Base-by-base conservation (phyloP, 2,888 invertebrate species). In the Xanthia togata region DNA sequence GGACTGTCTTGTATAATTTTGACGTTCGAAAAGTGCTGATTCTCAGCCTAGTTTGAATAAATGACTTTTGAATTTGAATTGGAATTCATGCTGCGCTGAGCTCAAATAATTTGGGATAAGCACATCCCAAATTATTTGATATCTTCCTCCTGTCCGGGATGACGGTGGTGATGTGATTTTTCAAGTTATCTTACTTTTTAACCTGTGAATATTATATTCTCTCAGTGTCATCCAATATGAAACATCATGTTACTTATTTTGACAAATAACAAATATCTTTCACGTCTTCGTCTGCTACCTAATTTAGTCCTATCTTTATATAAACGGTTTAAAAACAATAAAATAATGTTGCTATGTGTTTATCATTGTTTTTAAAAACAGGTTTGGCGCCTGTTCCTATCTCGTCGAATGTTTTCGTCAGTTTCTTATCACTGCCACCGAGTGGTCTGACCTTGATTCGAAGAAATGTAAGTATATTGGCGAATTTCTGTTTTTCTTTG, bases 321-420 rank as follows among this genome's bases (percentile, higher is more conserved):
- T 38, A 47, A 65, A 70, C 76, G 38, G 53, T 64, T 64, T 20
- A 64, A 83, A 47, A 59, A 77, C 26, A 68, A 80, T n/a, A 57
- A 62, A 62, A 69, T 70, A 14, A 0, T n/a, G 83, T 83, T 84
- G 63, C 82, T 73, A 84, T 64, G 73, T 79, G 9, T 41, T 81
- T 84, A 81, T 84, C 73, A 17, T 17, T 55, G 55, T 73, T 83
- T 50, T n/a, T n/a, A 53, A 73, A 31, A 82, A 83, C 64, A 75
- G 64, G 71, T 76, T 72, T 72, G 70, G 80, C 84, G 77, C 84
- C 72, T 57, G 50, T 14, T 63, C 6, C 68, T 70, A 82, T 82
- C 82, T 65, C n/a, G 9, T 67, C 50, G 59, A 57, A 57, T 68
- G 82, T 84, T 77, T 76, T 76, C 5, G 63, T 62, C 57, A 17